phyloP scores from a whole-genome alignment of 2,888 invertebrate species.

The Zhengitettix transpicula region DNA sequence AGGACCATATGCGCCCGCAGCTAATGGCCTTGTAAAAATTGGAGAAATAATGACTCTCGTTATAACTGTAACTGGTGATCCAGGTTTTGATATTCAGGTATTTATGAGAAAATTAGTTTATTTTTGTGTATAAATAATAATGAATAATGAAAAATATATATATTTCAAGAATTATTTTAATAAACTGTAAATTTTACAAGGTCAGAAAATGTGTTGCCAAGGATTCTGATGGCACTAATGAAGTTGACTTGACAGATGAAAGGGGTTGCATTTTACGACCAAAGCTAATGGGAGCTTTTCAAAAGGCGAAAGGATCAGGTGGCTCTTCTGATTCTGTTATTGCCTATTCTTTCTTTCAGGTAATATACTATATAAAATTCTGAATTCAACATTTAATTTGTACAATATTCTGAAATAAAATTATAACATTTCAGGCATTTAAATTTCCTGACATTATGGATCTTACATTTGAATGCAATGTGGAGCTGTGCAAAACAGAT shows the following conservation, averaged over 20 bases:
- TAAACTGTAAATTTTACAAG: constrained; percentile 13
- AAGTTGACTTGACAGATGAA: constrained; percentile 53
- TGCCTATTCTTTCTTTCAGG: constrained; percentile 57
- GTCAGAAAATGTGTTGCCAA: constrained; percentile 62
- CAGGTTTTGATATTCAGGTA: constrained; percentile 54
- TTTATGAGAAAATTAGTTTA: no score
- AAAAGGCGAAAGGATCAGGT: constrained; percentile 58
- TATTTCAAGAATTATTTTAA: background rate
- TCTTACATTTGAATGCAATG: constrained; percentile 62
- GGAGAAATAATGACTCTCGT: constrained; percentile 69
- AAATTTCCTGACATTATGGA: constrained; percentile 78
- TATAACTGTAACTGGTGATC: constrained; percentile 60
- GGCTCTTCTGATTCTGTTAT: constrained; percentile 56
- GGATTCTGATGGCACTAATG: constrained; percentile 46
- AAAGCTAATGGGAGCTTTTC: constrained; percentile 66
- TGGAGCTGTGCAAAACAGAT: constrained; percentile 63
- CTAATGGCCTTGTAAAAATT: constrained; percentile 61
- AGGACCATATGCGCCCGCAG: constrained; percentile 60
- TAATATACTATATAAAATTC: background rate
- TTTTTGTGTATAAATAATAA: background rate
- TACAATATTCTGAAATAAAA: background rate
- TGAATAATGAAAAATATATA: background rate
- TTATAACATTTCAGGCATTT: constrained; percentile 35
- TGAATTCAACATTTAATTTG: background rate
- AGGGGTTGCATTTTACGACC: constrained; percentile 62